Evolutionary conservation across 2,888 invertebrate genomes (phyloP), one percentile per base, ranked within the genome.

Genomic region (Apotomis turbidana): DNA sequence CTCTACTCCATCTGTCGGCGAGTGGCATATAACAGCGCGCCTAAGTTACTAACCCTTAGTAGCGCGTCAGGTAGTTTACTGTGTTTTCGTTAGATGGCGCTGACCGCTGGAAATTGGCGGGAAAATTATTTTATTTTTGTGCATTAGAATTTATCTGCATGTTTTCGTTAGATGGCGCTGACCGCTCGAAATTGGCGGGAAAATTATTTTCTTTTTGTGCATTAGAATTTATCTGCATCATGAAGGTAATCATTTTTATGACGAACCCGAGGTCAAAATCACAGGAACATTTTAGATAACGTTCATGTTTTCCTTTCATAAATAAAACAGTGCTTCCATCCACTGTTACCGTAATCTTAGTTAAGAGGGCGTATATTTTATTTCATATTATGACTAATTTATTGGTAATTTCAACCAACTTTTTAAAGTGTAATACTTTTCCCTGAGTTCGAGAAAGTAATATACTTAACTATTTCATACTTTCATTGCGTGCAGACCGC

Each of bases 51-150:
- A 15, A 66, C 46, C 38, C 36, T 66, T 15, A 54, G 15, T 51
- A 15, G 54, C 9, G 41, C n/a, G 38, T 10, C 36, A 59, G n/a
- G 64, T 44, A 38, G 60, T 71, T 60, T 59, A 44, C 12, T 15
- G n/a, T 5, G 38, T 49, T 61, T 55, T 13, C 9, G 46, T 9
- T 54, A 71, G 71, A 66, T 71, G 71, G 71, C 71, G 71, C 15
- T 38, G 38, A 15, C 15, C 5, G 46, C 4, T 41, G 54, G n/a
- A 64, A 4, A 27, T 15, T 49, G 4, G 60, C 71, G 71, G 66
- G 66, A 71, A 71, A 54, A 61, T 36, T 3, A n/a, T 54, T 60
- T 52, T n/a, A 3, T 27, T 68, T 4, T 8, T n/a, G 27, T 6
- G 36, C 27, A 51, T 44, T 55, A 44, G 27, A 15, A 49, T 61